phyloP scores from a whole-genome alignment of 2,113 vertebrate species.

The Megaptera novaeangliae region DNA sequence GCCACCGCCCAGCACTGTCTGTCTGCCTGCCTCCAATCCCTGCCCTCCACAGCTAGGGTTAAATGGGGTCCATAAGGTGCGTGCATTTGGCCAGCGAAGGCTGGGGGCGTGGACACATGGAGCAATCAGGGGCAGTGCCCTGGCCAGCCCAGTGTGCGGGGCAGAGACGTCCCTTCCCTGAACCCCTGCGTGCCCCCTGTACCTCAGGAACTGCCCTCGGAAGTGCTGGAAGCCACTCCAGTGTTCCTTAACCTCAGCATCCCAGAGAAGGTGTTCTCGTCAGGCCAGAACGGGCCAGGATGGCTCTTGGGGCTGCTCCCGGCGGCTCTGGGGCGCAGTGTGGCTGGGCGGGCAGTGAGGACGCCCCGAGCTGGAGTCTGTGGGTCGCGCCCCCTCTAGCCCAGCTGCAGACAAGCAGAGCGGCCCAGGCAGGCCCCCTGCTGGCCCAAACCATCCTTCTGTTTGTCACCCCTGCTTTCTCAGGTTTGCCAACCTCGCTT shows the following conservation, averaged over 20 bases:
- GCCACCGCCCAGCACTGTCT: too few species aligned
- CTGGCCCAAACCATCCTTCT: not conserved
- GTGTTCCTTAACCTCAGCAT: not conserved
- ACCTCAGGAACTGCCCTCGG: not conserved
- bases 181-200: fast-evolving
- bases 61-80: not conserved
- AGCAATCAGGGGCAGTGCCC: not conserved
- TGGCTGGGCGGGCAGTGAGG: not conserved
- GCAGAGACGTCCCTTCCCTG: not conserved
- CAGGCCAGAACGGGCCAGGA: not conserved
- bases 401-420: not conserved
- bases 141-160: not conserved
- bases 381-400: not conserved
- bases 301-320: not conserved
- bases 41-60: not conserved
- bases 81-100: not conserved
- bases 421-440: too few species aligned
- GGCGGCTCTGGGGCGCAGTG: not conserved
- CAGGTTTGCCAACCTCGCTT: not conserved
- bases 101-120: not conserved
- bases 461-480: not conserved
- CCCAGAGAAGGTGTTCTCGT: too few species aligned
- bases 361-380: not conserved
- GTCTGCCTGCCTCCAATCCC: not conserved
- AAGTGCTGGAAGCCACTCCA: not conserved